Percentiles rank a stretch among this genome's conserved stretches.
Evolutionary conservation across 2,888 invertebrate species (phyloP).

Genomic region (Crepidodera aurea): DNA sequence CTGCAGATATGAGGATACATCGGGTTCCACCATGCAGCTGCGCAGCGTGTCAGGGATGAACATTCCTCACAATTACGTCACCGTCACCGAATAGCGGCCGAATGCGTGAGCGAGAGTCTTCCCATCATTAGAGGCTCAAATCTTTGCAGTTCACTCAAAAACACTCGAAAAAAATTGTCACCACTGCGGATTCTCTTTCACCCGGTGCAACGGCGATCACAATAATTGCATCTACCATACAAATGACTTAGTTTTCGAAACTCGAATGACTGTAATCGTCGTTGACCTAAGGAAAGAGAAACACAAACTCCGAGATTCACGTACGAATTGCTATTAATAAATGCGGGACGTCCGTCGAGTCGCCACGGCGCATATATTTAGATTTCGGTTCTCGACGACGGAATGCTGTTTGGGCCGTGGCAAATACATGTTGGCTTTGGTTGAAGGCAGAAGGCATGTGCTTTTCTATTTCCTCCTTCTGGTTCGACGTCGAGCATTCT

Average conservation of each 20-base stretch:
- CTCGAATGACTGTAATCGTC: conserved; percentile 35
- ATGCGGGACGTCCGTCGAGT: conserved; percentile 48
- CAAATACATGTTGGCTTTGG: conserved; percentile 41
- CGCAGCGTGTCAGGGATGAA: conserved; percentile 92
- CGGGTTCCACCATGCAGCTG: conserved; percentile 95
- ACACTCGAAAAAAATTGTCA: conserved; percentile 21
- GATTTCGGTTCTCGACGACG: conserved; percentile 43
- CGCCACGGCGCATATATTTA: conserved; percentile 47
- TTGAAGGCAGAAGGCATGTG: conserved; percentile 35
- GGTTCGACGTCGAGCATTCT: conserved; percentile 34
- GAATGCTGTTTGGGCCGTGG: conserved; percentile 35
- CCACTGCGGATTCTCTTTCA: conserved; percentile 20
- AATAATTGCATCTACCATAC: conserved; percentile 50
- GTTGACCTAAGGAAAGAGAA: conserved; percentile 36
- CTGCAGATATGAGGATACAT: conserved; percentile 93
- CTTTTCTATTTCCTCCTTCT: conserved; percentile 35
- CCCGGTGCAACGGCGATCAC: conserved; percentile 53
- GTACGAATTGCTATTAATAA: conserved; percentile 51
- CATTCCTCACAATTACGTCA: conserved; percentile 69
- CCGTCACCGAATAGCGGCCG: conserved; percentile 57
- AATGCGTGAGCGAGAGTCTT: conserved; percentile 49
- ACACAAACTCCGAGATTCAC: conserved; percentile 43
- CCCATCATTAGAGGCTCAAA: conserved; percentile 54
- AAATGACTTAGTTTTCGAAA: conserved; percentile 26
- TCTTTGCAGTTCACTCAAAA: conserved; percentile 38